A percentile compares a stretch with the other conserved stretches of the same genome.
phyloP scores from a whole-genome alignment of 2,113 vertebrate genomes.

The Dicrurus megarhynchus region DNA sequence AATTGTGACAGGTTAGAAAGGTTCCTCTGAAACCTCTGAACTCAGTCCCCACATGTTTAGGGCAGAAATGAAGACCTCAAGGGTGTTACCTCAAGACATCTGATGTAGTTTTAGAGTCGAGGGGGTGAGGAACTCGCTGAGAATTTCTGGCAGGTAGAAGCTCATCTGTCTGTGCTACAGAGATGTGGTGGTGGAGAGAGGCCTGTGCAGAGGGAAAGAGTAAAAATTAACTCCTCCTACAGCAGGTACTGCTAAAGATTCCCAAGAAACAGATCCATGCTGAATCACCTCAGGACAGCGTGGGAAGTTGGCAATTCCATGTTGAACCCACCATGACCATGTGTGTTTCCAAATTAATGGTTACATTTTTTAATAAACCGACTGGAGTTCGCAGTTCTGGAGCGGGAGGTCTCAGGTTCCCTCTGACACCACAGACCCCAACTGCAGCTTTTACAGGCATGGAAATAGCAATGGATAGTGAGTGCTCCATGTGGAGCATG shows the following conservation, averaged over 20 bases:
- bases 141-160: slow-evolving; percentile 86
- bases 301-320: rapidly evolving
- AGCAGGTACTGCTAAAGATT: neutral
- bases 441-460: neutral
- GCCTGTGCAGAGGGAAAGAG: slow-evolving; percentile 74
- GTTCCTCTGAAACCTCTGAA: neutral
- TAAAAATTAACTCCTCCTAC: neutral
- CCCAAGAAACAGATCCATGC: neutral
- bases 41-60: neutral
- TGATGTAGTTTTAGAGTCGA: slow-evolving; percentile 98
- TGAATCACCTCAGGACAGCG: neutral
- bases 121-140: slow-evolving; percentile 90
- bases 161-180: slow-evolving; percentile 91
- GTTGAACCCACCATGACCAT: rapidly evolving
- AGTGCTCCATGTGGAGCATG: neutral
- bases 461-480: rapidly evolving
- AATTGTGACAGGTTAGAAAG: neutral
- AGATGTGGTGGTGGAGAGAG: slow-evolving; percentile 96
- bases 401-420: neutral
- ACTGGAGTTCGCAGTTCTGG: neutral
- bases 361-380: neutral
- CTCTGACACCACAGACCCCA: neutral
- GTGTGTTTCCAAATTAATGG: neutral
- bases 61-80: neutral
- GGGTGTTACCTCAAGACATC: slow-evolving; percentile 91